Conservation (phyloP, 1,140 invertebrate species). For the Lucilia cuprina region DNA sequence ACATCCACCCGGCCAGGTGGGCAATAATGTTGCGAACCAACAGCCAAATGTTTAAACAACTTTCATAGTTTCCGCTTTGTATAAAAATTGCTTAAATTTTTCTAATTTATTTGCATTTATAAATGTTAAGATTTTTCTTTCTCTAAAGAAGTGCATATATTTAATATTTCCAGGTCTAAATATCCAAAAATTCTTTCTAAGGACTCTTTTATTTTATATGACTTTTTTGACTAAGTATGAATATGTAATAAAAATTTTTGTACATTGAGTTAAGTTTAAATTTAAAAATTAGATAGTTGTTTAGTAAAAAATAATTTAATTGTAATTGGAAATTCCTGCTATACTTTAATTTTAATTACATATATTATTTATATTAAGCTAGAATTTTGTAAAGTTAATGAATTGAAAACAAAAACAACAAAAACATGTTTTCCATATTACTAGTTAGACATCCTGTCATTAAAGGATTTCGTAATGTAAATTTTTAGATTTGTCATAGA, state of each 20-base stretch:
- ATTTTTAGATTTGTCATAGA: too few relatives aligned
- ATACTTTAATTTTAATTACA: too few relatives aligned
- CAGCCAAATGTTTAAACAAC: conserved; percentile 32
- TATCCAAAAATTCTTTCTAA: background rate
- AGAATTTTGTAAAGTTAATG: background rate
- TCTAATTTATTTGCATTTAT: background rate
- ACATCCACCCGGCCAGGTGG: conserved; percentile 57
- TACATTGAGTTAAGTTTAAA: background rate
- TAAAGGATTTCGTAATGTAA: too few relatives aligned
- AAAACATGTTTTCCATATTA: background rate
- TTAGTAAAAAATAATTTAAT: background rate
- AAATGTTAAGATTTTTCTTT: background rate
- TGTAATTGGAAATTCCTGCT: too few relatives aligned
- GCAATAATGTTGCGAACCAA: conserved; percentile 44
- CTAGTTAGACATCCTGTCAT: background rate
- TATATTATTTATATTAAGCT: background rate
- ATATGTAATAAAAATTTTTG: background rate
- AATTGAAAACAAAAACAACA: background rate
- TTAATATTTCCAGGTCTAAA: conserved; percentile 39
- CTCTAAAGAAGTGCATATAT: background rate
- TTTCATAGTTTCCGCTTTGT: background rate
- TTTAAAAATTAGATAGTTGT: background rate
- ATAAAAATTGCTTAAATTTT: background rate
- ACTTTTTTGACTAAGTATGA: background rate
- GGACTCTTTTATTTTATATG: background rate